A percentile compares a stretch with the other conserved stretches of the same genome.
Evolutionary conservation across 1,140 invertebrate genomes (phyloP).

Genomic region (Mizuhopecten yessoensis): DNA sequence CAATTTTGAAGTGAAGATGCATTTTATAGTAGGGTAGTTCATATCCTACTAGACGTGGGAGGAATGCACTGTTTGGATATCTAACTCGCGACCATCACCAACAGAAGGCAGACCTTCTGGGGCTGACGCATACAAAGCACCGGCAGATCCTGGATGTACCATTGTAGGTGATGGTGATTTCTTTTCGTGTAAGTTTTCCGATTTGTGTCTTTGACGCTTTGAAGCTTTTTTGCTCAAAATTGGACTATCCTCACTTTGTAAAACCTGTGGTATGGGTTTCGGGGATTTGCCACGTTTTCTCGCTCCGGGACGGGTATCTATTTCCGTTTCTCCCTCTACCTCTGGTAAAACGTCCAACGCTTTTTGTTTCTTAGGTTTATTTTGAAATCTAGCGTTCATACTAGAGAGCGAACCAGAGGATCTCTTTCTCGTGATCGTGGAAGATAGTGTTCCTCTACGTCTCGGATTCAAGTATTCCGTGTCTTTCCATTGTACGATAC

Average conservation of each 20-base stretch:
- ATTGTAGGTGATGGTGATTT: background rate
- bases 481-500: background rate
- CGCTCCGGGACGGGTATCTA: background rate
- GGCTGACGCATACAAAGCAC: background rate
- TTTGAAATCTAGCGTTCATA: background rate
- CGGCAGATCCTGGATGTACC: background rate
- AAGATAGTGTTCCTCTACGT: background rate
- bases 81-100: background rate
- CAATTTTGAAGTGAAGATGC: no score
- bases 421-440: no score
- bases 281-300: background rate
- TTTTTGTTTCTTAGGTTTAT: background rate
- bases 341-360: background rate
- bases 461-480: background rate
- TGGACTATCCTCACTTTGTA: slow-evolving; percentile 44
- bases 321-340: slow-evolving; percentile 45
- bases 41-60: background rate
- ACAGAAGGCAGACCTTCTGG: background rate
- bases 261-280: slow-evolving; percentile 44
- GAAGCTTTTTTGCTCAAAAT: background rate
- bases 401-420: background rate
- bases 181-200: slow-evolving; percentile 60
- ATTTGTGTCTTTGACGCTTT: slow-evolving; percentile 49
- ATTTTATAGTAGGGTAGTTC: no score
- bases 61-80: background rate